Evolutionary conservation across 2,797 vertebrate species (phyloP).

Genomic region (Sphaeramia orbicularis): DNA sequence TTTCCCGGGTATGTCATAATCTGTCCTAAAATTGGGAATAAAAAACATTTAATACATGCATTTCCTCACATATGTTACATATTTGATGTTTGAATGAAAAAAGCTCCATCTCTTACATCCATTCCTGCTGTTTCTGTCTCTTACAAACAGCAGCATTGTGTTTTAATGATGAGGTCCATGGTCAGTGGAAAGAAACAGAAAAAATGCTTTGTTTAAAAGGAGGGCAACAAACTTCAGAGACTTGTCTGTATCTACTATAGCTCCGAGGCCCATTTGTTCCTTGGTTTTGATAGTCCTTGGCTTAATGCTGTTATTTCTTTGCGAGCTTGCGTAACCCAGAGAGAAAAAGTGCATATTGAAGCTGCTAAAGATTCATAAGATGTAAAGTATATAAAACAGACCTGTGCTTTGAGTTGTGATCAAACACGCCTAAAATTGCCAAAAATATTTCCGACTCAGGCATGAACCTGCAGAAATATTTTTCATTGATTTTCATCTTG

Average conservation of each 20-base stretch:
- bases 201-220: constrained; percentile 14
- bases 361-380: too few relatives aligned
- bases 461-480: not conserved
- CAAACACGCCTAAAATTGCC: too few relatives aligned
- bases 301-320: not conserved
- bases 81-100: not conserved
- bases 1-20: too few relatives aligned
- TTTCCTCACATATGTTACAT: too few relatives aligned
- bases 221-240: constrained; percentile 13
- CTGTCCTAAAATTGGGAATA: too few relatives aligned
- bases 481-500: not conserved
- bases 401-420: too few relatives aligned
- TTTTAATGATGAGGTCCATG: constrained; percentile 19
- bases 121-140: constrained; percentile 26
- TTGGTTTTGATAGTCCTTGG: not conserved
- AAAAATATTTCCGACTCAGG: not conserved
- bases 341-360: too few relatives aligned
- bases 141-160: constrained; percentile 3
- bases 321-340: not conserved
- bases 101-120: constrained; percentile 20
- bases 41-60: too few relatives aligned
- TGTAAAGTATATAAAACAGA: too few relatives aligned
- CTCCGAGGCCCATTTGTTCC: constrained; percentile 2
- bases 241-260: not conserved
- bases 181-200: not conserved